These are phyloP conservation scores for Adelosebastes latens DNA, from an alignment of 2,797 vertebrate species.

Conservation along the genomic window DNA sequence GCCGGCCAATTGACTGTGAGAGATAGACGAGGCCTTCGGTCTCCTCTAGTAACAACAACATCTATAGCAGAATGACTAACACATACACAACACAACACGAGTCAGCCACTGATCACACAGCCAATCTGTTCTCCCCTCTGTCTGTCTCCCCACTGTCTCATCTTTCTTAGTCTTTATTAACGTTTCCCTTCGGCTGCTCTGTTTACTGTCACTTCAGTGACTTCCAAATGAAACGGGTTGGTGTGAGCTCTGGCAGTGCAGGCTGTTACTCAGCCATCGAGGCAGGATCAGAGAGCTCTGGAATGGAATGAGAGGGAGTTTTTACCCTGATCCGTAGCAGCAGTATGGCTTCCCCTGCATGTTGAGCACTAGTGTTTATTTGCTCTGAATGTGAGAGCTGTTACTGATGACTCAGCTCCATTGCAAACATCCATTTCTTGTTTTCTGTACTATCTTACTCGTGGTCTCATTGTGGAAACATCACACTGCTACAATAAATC, in stretches of 20 bases:
- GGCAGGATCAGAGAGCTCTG: conserved; percentile 9
- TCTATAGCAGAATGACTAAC: conserved; percentile 10
- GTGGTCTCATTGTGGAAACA: background rate
- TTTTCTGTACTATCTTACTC: background rate
- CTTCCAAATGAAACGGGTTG: background rate
- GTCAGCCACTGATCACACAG: background rate
- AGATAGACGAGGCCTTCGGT: conserved; percentile 4
- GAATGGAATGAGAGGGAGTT: background rate
- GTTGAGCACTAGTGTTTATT: background rate
- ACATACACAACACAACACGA: background rate
- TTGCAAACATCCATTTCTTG: background rate
- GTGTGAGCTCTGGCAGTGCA: background rate
- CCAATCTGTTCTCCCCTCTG: background rate
- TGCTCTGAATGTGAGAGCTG: background rate
- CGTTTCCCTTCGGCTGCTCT: background rate
- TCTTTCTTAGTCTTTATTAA: conserved; percentile 17
- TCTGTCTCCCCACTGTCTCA: conserved; percentile 8
- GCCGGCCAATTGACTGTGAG: conserved; percentile 13
- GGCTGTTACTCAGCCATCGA: background rate
- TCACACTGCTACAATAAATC: background rate
- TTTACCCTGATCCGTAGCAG: background rate
- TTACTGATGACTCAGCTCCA: background rate
- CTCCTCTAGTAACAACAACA: conserved; percentile 5
- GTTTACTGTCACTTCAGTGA: conserved; percentile 16
- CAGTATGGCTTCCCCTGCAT: background rate